Evolutionary conservation across 2,113 vertebrate genomes (phyloP).

Genomic region (Callipepla squamata): DNA sequence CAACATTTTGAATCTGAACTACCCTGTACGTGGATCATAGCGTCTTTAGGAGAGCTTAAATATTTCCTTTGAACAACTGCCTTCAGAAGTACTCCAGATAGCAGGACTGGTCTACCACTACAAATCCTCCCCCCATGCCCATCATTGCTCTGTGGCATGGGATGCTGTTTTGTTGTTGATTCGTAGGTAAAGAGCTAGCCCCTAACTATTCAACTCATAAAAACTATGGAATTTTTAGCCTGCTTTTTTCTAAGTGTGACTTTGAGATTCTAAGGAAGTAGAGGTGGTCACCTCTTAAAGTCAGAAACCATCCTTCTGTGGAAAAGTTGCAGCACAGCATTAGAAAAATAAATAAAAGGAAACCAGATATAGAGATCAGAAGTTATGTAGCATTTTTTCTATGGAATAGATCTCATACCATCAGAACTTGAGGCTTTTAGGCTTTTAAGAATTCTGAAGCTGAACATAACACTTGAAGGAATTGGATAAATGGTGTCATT

Average conservation of each 20-base stretch:
- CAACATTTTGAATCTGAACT: not conserved
- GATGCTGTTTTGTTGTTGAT: not conserved
- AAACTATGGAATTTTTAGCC: not conserved
- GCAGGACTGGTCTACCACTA: not conserved
- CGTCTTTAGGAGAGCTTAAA: not conserved
- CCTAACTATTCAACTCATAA: not conserved
- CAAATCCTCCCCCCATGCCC: not conserved
- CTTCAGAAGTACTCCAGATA: not conserved
- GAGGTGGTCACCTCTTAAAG: not conserved
- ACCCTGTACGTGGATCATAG: not conserved
- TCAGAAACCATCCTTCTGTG: not conserved
- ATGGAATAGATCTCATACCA: not conserved
- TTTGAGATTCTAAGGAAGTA: not conserved
- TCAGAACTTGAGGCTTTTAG: not conserved
- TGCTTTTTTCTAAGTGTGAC: not conserved
- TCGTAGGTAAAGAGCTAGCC: not conserved
- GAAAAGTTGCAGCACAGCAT: not conserved
- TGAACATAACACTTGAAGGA: not conserved
- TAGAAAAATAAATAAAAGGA: not conserved
- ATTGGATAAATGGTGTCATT: slow-evolving; percentile 20
- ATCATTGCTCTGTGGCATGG: not conserved
- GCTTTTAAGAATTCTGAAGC: not conserved
- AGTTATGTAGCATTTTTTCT: not conserved
- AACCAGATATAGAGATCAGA: too few species aligned
- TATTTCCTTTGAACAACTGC: not conserved